Evolutionary conservation across 2,797 vertebrate genomes (phyloP).

Genomic region (Takifugu rubripes): DNA sequence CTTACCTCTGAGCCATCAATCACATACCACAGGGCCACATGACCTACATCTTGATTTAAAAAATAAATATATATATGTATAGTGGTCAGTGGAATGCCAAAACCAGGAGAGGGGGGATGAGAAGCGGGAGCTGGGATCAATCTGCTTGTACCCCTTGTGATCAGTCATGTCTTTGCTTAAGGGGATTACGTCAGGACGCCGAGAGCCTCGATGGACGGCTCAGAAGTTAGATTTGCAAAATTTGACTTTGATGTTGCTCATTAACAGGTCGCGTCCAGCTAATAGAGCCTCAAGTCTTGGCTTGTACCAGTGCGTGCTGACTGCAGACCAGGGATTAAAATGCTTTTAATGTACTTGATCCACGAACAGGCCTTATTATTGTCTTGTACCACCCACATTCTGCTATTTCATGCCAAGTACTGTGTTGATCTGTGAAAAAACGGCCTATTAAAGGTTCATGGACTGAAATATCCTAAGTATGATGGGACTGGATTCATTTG

Average conservation of each 20-base stretch:
- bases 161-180: slow-evolving; percentile 43
- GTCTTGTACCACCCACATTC: slow-evolving; percentile 11
- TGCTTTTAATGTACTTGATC: slow-evolving; percentile 37
- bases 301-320: slow-evolving; percentile 34
- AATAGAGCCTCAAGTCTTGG: slow-evolving; percentile 23
- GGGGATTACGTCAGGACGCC: slow-evolving; percentile 30
- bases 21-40: slow-evolving; percentile 7
- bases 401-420: neutral
- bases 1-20: slow-evolving; percentile 21
- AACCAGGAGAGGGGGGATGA: neutral
- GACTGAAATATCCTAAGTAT: neutral
- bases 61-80: slow-evolving; percentile 3
- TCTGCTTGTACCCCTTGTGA: slow-evolving; percentile 42
- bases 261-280: slow-evolving; percentile 18
- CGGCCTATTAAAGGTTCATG: neutral
- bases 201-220: slow-evolving; percentile 33
- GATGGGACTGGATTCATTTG: neutral
- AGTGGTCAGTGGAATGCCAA: neutral
- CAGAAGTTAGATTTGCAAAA: slow-evolving; percentile 13
- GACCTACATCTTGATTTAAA: slow-evolving; percentile 11
- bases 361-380: slow-evolving; percentile 9
- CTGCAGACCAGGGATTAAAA: slow-evolving; percentile 26
- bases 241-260: slow-evolving; percentile 43
- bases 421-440: neutral
- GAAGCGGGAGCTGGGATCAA: slow-evolving; percentile 19